Evolutionary conservation across 2,888 invertebrate species (phyloP).

Genomic region (Seladonia tumulorum): DNA sequence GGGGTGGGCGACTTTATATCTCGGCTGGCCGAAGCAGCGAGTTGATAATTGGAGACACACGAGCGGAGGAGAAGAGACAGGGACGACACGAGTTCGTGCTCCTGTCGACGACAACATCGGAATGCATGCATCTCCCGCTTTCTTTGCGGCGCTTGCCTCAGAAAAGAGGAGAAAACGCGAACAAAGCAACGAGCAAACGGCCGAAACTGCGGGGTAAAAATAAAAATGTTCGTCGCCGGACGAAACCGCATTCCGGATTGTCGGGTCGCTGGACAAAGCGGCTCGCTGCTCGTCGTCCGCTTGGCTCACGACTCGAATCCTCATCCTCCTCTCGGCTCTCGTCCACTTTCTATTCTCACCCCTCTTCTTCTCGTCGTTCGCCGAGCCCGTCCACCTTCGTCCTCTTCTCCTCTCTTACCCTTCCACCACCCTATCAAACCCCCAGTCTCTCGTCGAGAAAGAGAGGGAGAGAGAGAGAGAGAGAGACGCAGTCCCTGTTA

Average conservation of each 20-base stretch:
- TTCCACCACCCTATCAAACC: slow-evolving; percentile 8
- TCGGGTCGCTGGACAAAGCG: slow-evolving; percentile 73
- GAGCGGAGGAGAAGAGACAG: slow-evolving; percentile 22
- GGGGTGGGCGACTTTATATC: slow-evolving; percentile 31
- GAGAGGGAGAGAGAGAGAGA: neutral
- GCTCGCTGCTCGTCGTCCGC: slow-evolving; percentile 58
- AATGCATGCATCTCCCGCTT: slow-evolving; percentile 75
- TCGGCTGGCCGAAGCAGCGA: slow-evolving; percentile 40
- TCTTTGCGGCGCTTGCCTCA: slow-evolving; percentile 65
- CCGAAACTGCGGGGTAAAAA: slow-evolving; percentile 70
- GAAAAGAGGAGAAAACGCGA: slow-evolving; percentile 70
- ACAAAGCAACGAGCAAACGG: slow-evolving; percentile 66
- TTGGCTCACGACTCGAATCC: slow-evolving; percentile 63
- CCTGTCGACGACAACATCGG: slow-evolving; percentile 66
- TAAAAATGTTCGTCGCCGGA: slow-evolving; percentile 72
- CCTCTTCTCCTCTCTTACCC: slow-evolving; percentile 19
- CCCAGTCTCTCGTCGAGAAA: neutral
- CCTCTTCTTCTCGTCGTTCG: slow-evolving; percentile 5
- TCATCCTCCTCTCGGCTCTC: slow-evolving; percentile 46
- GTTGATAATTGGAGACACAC: slow-evolving; percentile 44
- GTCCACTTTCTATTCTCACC: slow-evolving; percentile 47
- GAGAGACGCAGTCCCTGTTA: neutral
- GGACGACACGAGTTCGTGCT: slow-evolving; percentile 50
- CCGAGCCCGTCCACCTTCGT: slow-evolving; percentile 21
- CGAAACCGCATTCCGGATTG: slow-evolving; percentile 77